Conservation (phyloP, 92 coral and sea anemone genomes). For the Porites rus region DNA sequence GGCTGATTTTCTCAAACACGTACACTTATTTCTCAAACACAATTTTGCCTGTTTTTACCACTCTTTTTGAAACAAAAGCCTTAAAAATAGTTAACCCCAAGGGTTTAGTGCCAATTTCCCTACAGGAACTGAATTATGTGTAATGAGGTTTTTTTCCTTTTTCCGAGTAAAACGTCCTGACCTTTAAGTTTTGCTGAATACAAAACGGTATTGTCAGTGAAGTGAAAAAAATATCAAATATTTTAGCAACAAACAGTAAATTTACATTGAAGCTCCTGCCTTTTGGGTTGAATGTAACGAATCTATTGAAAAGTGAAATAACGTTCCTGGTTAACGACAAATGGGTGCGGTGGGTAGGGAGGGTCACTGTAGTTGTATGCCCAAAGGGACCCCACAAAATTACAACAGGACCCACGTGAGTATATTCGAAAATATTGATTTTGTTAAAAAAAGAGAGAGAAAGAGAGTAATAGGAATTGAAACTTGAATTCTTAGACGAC, state of each 20-base stretch:
- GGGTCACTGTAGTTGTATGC: background rate
- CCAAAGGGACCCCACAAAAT: background rate
- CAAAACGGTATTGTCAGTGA: background rate
- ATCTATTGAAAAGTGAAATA: background rate
- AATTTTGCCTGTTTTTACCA: too few relatives aligned
- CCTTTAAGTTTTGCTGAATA: background rate
- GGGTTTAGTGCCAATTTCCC: constrained; percentile 21
- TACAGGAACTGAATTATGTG: constrained; percentile 26
- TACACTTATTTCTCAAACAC: too few relatives aligned
- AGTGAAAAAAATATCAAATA: background rate
- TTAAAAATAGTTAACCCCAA: constrained; percentile 7
- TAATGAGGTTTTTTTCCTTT: background rate
- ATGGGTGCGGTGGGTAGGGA: constrained; percentile 1
- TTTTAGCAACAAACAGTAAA: background rate
- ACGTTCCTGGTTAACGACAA: constrained; percentile 25
- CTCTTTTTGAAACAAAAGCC: too few relatives aligned
- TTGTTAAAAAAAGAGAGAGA: background rate
- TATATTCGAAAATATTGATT: constrained; percentile 1
- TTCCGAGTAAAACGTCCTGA: background rate
- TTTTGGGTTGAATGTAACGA: constrained; percentile 2
- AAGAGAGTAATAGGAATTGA: background rate
- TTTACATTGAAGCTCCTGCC: background rate
- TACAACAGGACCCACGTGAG: background rate
- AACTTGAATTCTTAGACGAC: constrained; percentile 18
- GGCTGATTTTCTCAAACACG: too few relatives aligned